A percentile compares a stretch with the other conserved stretches of the same genome.
These are phyloP conservation scores for western clawed frog (Xenopus tropicalis) DNA, from an alignment of 2,113 vertebrate genomes.

Conservation along the genomic window DNA sequence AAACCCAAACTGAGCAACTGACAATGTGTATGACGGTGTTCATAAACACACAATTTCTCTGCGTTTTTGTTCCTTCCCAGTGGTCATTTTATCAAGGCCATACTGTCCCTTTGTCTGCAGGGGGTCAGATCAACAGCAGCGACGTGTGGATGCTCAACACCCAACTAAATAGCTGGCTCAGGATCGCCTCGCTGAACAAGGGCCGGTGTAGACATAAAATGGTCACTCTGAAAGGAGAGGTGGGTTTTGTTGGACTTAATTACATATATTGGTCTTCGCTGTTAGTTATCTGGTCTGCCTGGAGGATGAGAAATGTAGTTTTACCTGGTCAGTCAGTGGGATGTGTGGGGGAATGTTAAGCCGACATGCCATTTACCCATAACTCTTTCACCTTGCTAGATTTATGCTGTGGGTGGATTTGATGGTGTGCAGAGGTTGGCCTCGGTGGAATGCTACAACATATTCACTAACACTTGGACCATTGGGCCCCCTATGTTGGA, in stretches of 20 bases:
- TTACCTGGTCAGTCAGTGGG: too few relatives aligned
- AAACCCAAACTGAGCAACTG: too few relatives aligned
- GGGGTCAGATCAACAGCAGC: conserved; percentile 70
- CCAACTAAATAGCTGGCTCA: conserved; percentile 69
- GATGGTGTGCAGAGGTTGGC: conserved; percentile 64
- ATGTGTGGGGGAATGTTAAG: too few relatives aligned
- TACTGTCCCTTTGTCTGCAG: conserved; percentile 51
- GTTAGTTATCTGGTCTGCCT: too few relatives aligned
- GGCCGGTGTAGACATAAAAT: conserved; percentile 76
- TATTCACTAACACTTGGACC: conserved; percentile 68
- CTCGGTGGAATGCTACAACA: conserved; percentile 67
- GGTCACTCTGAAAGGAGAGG: conserved; percentile 67
- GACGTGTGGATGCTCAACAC: conserved; percentile 73
- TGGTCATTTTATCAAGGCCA: too few relatives aligned
- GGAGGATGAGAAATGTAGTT: too few relatives aligned
- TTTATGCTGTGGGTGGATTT: conserved; percentile 68
- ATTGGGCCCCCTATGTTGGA: conserved; percentile 52
- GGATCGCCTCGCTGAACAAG: conserved; percentile 62
- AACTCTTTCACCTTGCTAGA: conserved; percentile 46
- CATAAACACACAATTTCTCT: too few relatives aligned
- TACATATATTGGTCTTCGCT: too few relatives aligned
- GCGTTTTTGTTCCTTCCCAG: too few relatives aligned
- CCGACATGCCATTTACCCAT: too few relatives aligned
- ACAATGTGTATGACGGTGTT: too few relatives aligned
- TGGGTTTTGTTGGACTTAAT: conserved; percentile 40